phyloP scores from a whole-genome alignment of 2,888 invertebrate species.

The Drosophila nr. perissopoda region DNA sequence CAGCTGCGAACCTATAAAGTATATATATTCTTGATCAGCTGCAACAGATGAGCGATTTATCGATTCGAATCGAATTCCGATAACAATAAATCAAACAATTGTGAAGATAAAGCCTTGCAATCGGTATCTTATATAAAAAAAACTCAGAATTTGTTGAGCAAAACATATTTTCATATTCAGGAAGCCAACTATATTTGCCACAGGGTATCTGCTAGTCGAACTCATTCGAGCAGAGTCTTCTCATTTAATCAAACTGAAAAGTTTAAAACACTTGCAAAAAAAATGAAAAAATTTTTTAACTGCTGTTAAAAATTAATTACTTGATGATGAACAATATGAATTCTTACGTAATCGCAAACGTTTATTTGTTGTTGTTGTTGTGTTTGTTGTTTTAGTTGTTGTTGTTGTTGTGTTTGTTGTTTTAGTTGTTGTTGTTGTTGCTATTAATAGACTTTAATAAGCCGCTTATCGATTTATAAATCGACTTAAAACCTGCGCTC shows the following conservation, averaged over 20 bases:
- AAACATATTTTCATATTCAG: background rate
- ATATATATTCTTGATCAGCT: background rate
- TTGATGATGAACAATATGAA: background rate
- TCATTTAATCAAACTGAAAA: background rate
- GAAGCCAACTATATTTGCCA: background rate
- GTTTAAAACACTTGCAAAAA: background rate
- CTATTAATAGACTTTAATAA: slow-evolving; percentile 38
- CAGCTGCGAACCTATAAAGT: background rate
- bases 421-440: background rate
- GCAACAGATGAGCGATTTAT: background rate
- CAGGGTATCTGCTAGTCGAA: background rate
- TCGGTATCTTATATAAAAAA: background rate
- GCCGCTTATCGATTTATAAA: slow-evolving; percentile 44
- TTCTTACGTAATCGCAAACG: background rate
- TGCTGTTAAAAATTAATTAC: background rate
- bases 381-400: no score
- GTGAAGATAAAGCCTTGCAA: background rate
- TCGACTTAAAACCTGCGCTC: background rate
- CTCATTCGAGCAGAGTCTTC: background rate
- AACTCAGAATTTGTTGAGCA: background rate
- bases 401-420: background rate
- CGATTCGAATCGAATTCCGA: background rate
- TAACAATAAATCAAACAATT: background rate
- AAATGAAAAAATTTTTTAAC: background rate
- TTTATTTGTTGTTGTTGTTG: background rate